Conservation (phyloP, 92 coral and sea anemone genomes). For the Palythoa grandis region DNA sequence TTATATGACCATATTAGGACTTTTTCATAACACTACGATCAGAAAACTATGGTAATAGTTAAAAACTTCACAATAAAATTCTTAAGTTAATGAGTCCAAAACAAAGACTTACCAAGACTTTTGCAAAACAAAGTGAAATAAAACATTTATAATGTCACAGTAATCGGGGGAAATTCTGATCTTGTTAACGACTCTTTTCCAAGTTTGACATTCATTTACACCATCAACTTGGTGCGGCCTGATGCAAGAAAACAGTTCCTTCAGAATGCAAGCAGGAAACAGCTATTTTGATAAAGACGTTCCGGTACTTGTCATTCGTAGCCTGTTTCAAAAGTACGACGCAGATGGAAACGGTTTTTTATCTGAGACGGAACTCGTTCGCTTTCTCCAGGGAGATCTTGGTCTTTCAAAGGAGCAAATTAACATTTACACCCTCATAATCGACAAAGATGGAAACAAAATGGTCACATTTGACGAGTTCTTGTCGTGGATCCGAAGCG, state of each 20-base stretch:
- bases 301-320: constrained; percentile 66
- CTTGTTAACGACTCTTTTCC: neutral
- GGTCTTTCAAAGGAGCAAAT: constrained; percentile 52
- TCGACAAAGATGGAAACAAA: constrained; percentile 37
- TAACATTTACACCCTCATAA: neutral
- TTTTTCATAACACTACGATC: neutral
- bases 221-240: neutral
- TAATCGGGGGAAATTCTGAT: neutral
- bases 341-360: constrained; percentile 64
- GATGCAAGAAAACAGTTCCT: neutral
- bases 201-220: neutral
- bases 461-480: constrained; percentile 29
- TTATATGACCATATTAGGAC: neutral
- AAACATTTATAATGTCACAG: neutral
- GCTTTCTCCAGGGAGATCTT: constrained; percentile 65
- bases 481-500: constrained; percentile 30
- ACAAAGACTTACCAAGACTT: neutral
- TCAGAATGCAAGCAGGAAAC: constrained; percentile 77
- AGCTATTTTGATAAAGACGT: constrained; percentile 65
- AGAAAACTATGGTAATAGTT: neutral
- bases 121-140: neutral
- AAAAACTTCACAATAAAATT: neutral
- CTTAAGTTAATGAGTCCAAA: neutral
- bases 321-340: constrained; percentile 76
- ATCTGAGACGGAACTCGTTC: constrained; percentile 59